A percentile compares a stretch with the other conserved stretches of the same genome.
Conservation (phyloP, 2,113 vertebrate species). For the Bubo blakistoni region DNA sequence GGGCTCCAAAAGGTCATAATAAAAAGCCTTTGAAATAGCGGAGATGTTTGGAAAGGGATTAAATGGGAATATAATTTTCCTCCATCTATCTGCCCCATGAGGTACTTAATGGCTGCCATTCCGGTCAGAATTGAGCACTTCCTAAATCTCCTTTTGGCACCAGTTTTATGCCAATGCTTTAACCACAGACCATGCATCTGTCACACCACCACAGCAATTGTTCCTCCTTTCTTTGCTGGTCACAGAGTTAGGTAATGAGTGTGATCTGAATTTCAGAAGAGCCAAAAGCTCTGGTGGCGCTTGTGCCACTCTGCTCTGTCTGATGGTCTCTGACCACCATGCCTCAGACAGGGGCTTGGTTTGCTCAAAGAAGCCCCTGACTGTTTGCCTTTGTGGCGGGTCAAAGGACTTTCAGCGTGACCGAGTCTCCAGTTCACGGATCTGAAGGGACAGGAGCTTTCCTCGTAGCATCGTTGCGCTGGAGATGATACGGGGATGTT, state of each 20-base stretch:
- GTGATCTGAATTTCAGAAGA: not conserved
- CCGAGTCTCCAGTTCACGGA: not conserved
- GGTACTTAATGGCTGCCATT: not conserved
- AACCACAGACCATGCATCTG: not conserved
- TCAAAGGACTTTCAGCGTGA: not conserved
- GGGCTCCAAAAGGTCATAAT: not conserved
- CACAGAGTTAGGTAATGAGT: no score
- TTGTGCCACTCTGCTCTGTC: not conserved
- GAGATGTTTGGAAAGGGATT: not conserved
- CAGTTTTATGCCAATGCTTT: not conserved
- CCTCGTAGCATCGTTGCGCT: rapidly evolving
- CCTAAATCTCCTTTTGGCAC: not conserved
- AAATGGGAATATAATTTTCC: not conserved
- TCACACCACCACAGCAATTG: not conserved
- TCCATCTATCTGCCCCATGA: not conserved
- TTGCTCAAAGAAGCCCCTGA: rapidly evolving
- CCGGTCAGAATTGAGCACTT: rapidly evolving
- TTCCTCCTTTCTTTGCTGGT: not conserved
- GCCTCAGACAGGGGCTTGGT: not conserved
- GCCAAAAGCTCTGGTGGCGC: not conserved
- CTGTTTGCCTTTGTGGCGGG: not conserved
- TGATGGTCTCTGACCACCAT: not conserved
- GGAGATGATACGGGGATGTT: not conserved
- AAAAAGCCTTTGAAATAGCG: not conserved
- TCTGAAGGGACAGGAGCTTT: not conserved